Evolutionary conservation across 2,888 invertebrate species (phyloP).

Genomic region (Macropis europaea): DNA sequence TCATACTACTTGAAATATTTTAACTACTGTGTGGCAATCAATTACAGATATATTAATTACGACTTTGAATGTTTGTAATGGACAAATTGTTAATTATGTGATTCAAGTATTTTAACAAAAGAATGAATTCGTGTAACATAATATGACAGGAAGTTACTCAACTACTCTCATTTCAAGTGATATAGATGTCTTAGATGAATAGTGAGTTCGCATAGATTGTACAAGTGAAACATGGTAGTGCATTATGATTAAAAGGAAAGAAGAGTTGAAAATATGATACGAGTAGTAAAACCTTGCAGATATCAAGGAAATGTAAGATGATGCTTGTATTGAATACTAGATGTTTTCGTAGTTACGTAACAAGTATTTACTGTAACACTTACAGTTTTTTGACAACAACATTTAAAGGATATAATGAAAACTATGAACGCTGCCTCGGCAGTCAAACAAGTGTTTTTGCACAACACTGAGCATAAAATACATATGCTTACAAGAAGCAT

Average conservation of each 20-base stretch:
- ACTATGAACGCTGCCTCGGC: constrained; percentile 31
- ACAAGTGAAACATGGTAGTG: constrained; percentile 42
- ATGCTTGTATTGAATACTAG: constrained; percentile 44
- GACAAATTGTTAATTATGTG: constrained; percentile 45
- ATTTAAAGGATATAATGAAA: constrained; percentile 41
- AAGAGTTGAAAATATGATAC: constrained; percentile 31
- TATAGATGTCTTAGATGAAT: constrained; percentile 56
- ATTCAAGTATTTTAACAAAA: constrained; percentile 52
- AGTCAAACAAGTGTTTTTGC: constrained; percentile 46
- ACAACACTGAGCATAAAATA: constrained; percentile 45
- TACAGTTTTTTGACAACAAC: constrained; percentile 45
- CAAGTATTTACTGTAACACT: constrained; percentile 50
- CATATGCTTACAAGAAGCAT: constrained; percentile 29
- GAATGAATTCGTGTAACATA: constrained; percentile 51
- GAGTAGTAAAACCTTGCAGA: constrained; percentile 43
- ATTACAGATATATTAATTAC: constrained; percentile 41
- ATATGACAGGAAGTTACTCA: constrained; percentile 45
- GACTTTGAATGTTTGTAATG: constrained; percentile 41
- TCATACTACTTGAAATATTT: constrained; percentile 38
- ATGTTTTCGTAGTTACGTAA: constrained; percentile 55
- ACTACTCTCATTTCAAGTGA: constrained; percentile 59
- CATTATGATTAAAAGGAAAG: constrained; percentile 39
- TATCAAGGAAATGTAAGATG: constrained; percentile 46
- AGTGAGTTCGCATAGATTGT: constrained; percentile 48
- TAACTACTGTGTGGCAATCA: constrained; percentile 50